phyloP scores from a whole-genome alignment of 2,797 vertebrate species.

The Macroramphosus scolopax region DNA sequence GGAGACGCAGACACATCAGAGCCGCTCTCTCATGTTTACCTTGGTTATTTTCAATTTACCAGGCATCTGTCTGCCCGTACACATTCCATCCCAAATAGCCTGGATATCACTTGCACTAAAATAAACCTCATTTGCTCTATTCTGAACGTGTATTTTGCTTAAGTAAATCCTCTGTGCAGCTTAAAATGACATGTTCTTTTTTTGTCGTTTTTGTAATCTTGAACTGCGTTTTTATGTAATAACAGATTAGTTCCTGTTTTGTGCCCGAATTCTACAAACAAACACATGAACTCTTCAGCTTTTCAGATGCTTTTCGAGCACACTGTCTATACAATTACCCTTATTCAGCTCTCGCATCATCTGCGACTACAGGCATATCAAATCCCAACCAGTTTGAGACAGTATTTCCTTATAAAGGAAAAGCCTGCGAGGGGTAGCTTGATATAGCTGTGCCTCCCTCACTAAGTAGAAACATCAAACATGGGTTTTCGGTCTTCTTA shows the following conservation, averaged over 20 bases:
- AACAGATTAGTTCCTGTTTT: slow-evolving; percentile 31
- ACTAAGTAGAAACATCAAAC: slow-evolving; percentile 80
- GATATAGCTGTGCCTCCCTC: slow-evolving; percentile 76
- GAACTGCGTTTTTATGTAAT: slow-evolving; percentile 15
- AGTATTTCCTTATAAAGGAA: slow-evolving; percentile 77
- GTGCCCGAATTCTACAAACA: slow-evolving; percentile 40
- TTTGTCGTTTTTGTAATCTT: slow-evolving; percentile 17
- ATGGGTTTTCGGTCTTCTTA: slow-evolving; percentile 77
- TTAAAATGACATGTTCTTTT: slow-evolving; percentile 21
- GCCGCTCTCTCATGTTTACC: slow-evolving; percentile 61
- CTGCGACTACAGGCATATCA: slow-evolving; percentile 69
- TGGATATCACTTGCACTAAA: slow-evolving; percentile 36
- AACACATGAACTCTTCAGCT: slow-evolving; percentile 34
- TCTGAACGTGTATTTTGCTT: no score
- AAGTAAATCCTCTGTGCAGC: slow-evolving; percentile 43
- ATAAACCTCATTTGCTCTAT: slow-evolving; percentile 39
- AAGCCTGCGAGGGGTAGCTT: slow-evolving; percentile 74
- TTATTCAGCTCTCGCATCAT: slow-evolving; percentile 67
- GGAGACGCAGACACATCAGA: slow-evolving; percentile 41
- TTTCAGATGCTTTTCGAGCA: slow-evolving; percentile 45
- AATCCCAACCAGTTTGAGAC: slow-evolving; percentile 72
- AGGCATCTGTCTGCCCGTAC: slow-evolving; percentile 42
- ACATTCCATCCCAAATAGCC: slow-evolving; percentile 39
- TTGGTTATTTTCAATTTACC: slow-evolving; percentile 61
- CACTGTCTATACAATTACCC: slow-evolving; percentile 69